Evolutionary conservation across 2,113 vertebrate species (phyloP).

Genomic region (Vidua macroura): DNA sequence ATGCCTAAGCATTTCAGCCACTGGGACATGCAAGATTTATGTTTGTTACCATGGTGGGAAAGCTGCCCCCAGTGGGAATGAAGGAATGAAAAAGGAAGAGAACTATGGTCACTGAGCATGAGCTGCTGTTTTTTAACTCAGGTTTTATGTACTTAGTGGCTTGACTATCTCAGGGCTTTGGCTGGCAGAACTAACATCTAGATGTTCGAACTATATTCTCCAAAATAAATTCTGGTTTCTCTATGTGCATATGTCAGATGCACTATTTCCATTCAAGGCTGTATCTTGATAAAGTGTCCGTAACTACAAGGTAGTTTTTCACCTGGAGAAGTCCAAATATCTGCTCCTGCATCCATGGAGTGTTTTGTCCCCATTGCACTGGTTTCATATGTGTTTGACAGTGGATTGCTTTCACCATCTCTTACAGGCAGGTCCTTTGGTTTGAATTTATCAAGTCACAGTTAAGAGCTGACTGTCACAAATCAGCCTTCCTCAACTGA

Average conservation of each 20-base stretch:
- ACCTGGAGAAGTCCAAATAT: background rate
- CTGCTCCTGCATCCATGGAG: fast-evolving
- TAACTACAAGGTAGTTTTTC: background rate
- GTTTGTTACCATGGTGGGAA: background rate
- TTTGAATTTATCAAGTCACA: background rate
- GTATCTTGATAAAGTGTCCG: background rate
- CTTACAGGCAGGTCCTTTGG: background rate
- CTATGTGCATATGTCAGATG: background rate
- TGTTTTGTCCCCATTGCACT: background rate
- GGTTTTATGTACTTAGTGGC: background rate
- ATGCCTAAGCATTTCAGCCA: background rate
- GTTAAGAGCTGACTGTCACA: background rate
- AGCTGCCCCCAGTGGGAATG: background rate
- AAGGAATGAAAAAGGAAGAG: background rate
- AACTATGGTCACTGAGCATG: background rate
- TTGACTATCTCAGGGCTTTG: background rate
- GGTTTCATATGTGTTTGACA: background rate
- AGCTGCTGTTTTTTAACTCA: background rate
- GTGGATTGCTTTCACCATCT: background rate
- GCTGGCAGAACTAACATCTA: background rate
- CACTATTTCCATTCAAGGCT: background rate
- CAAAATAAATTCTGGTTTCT: background rate
- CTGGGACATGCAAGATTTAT: background rate
- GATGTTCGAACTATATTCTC: background rate
- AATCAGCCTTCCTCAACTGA: background rate